Conservation (phyloP, 2,797 vertebrate species). For the Malurus splendens region DNA sequence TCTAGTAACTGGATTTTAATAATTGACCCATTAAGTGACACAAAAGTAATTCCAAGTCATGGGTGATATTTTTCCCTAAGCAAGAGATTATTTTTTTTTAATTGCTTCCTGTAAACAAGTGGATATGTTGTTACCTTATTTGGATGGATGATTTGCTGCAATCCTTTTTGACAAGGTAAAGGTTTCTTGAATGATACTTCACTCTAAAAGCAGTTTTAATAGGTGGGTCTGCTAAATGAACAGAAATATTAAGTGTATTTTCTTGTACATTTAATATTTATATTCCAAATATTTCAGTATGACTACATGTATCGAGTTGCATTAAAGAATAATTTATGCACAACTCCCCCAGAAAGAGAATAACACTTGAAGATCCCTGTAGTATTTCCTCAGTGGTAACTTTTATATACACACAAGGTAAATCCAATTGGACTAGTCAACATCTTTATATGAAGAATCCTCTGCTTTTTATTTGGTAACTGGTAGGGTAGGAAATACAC, state of each 20-base stretch:
- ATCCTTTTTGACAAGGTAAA: constrained; percentile 44
- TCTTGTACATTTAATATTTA: constrained; percentile 65
- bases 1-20: constrained; percentile 61
- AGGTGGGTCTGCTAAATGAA: constrained; percentile 40
- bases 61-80: constrained; percentile 48
- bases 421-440: constrained; percentile 16
- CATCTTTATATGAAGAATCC: constrained; percentile 10
- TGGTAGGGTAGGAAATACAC: constrained; percentile 1
- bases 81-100: constrained; percentile 53
- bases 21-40: constrained; percentile 48
- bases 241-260: constrained; percentile 67
- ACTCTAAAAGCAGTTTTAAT: constrained; percentile 28
- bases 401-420: constrained; percentile 10
- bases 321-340: constrained; percentile 55
- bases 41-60: constrained; percentile 54
- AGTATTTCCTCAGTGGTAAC: constrained; percentile 19
- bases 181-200: constrained; percentile 46
- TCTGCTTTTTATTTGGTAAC: constrained; percentile 2
- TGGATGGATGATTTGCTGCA: constrained; percentile 36
- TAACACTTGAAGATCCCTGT: constrained; percentile 40
- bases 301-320: constrained; percentile 46
- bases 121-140: constrained; percentile 23
- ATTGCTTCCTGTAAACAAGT: constrained; percentile 49
- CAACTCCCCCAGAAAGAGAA: constrained; percentile 4
- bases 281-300: constrained; percentile 49